These are phyloP conservation scores for Vireo altiloquus DNA, from an alignment of 2,113 vertebrate genomes.

Conservation along the genomic window DNA sequence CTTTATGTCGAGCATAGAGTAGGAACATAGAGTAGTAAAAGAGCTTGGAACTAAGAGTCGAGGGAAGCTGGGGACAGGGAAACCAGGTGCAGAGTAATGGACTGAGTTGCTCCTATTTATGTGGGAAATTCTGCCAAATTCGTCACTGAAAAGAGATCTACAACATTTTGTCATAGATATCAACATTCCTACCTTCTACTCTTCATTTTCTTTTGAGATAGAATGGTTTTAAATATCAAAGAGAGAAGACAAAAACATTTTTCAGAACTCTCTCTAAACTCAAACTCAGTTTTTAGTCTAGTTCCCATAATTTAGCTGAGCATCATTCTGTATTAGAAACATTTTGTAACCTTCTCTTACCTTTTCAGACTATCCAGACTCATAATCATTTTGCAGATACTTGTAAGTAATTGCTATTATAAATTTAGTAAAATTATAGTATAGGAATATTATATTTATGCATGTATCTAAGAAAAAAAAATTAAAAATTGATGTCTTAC, in stretches of 20 bases:
- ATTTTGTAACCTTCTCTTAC: neutral
- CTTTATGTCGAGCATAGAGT: neutral
- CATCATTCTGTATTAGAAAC: neutral
- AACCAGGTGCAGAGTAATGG: neutral
- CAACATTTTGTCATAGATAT: neutral
- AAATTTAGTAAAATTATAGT: neutral
- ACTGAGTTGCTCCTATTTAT: neutral
- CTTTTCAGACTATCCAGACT: neutral
- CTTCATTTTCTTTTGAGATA: neutral
- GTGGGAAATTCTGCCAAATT: neutral
- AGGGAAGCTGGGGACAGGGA: accelerated
- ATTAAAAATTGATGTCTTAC: neutral
- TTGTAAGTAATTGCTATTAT: neutral
- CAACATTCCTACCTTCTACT: neutral
- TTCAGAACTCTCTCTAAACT: neutral
- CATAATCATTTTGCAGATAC: neutral
- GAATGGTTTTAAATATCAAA: neutral
- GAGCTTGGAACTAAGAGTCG: neutral
- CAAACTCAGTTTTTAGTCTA: neutral
- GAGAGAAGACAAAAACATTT: neutral
- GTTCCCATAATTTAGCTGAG: neutral
- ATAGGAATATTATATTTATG: neutral
- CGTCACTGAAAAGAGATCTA: neutral
- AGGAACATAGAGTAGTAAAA: neutral
- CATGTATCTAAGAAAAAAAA: neutral